These are phyloP conservation scores for Falco naumanni DNA, from an alignment of 2,797 vertebrate genomes.

Conservation along the genomic window DNA sequence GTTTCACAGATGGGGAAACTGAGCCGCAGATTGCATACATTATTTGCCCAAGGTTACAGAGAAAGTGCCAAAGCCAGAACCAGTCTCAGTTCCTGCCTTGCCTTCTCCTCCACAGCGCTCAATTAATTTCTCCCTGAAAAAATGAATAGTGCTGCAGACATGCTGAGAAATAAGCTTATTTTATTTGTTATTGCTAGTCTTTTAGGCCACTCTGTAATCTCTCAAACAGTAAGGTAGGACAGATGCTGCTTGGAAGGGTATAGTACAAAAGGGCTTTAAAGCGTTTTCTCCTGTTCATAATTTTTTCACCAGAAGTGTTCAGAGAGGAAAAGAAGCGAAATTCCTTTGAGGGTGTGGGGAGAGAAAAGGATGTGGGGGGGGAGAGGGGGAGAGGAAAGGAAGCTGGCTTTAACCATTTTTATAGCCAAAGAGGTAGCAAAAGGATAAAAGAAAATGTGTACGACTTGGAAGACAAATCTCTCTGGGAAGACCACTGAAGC, in stretches of 20 bases:
- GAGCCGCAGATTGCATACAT: not conserved
- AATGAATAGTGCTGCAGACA: not conserved
- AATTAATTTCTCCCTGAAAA: constrained; percentile 1
- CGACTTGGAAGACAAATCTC: constrained; percentile 48
- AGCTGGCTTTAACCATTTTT: not conserved
- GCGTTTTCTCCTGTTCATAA: not conserved
- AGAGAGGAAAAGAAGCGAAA: not conserved
- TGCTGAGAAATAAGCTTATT: not conserved
- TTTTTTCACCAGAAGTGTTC: not conserved
- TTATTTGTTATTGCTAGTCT: not conserved
- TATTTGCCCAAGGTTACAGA: constrained; percentile 28
- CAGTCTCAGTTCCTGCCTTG: not conserved
- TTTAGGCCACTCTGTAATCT: not conserved
- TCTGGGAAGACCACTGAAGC: constrained; percentile 34
- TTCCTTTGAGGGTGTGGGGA: not conserved
- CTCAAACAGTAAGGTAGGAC: not conserved
- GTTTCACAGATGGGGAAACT: constrained; percentile 53
- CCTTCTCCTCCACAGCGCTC: not conserved
- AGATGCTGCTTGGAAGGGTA: not conserved
- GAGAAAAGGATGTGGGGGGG: not conserved
- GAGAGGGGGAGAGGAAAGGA: not conserved
- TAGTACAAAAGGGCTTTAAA: not conserved
- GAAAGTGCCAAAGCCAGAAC: constrained; percentile 4
- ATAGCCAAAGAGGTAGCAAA: not conserved
- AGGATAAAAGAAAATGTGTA: not conserved